Base-by-base conservation (phyloP, 2,113 vertebrate genomes). In the Podilymbus podiceps region DNA sequence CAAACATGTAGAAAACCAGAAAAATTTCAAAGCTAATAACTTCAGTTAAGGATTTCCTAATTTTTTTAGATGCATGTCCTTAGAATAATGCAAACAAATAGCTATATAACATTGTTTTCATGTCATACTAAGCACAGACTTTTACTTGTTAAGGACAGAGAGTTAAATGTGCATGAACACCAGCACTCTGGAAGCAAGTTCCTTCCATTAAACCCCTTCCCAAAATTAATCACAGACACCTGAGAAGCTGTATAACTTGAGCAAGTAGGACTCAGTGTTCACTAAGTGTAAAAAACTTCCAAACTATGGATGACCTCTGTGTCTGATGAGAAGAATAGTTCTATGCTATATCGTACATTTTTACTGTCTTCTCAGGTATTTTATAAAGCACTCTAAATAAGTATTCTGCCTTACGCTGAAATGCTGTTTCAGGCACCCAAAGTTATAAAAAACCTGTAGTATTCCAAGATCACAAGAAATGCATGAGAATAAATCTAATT, bases 131-230 rank as follows among this genome's bases (percentile, higher is more conserved):
- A 91, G 14, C 27, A 49, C 4, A 49, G 42, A 49, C 8, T 62
- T 25, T 11, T 55, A 44, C 7, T 73, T 52, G 19, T 8, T 60
- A 69, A 84, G 38, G 6, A 44, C 0, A 53, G 9, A 77, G 16
- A 66, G 10, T 11, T 66, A 81, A 47, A 53, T 40, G 25, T 30
- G 5, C 31, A 31, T 35, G 4, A 55, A 8, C 4, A 75, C 2
- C 5, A 60, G 30, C 20, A 46, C 6, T 27, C 59, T 4, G 14
- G 15, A 84, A 81, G 44, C 2, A 27, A 8, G 25, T 53, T 71
- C 14, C 30, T 28, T 33, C 55, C 17, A 28, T 28, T 38, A 73
- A n/a, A 14, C 0, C 0, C 3, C 12, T 55, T 46, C 21, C 7
- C 9, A 53, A 35, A 89, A 76, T 27, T 62, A 10, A 81, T 47